A percentile compares a stretch with the other conserved stretches of the same genome.
Evolutionary conservation across 2,888 invertebrate species (phyloP).

Genomic region (Zele albiditarsus): DNA sequence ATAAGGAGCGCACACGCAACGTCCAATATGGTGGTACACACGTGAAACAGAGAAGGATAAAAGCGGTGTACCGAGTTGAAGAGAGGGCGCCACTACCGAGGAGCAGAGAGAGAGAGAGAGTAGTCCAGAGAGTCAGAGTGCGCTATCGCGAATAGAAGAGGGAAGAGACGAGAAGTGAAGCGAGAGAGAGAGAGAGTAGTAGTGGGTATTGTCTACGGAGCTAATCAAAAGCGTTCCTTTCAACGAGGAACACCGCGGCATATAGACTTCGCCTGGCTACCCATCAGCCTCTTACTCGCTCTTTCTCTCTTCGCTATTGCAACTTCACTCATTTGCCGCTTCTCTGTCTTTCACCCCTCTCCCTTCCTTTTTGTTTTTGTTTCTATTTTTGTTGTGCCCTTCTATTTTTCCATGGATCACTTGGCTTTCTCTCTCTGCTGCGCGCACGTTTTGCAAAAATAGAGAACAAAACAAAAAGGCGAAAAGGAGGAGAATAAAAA

Average conservation of each 20-base stretch:
- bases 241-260: conserved; percentile 63
- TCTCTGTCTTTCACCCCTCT: conserved; percentile 8
- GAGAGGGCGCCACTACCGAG: conserved; percentile 34
- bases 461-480: neutral
- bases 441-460: neutral
- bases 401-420: conserved; percentile 20
- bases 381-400: conserved; percentile 28
- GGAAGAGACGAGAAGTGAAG: conserved; percentile 27
- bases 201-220: conserved; percentile 72
- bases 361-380: conserved; percentile 19
- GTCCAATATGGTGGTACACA: conserved; percentile 1
- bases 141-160: conserved; percentile 22
- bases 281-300: conserved; percentile 39
- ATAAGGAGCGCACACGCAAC: conserved; percentile 34
- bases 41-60: neutral
- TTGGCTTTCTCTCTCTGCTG: neutral
- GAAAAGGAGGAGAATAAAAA: neutral
- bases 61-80: conserved; percentile 24
- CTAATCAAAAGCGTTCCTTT: conserved; percentile 73
- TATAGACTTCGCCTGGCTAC: conserved; percentile 46
- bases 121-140: conserved; percentile 11
- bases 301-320: conserved; percentile 16
- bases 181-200: conserved; percentile 49
- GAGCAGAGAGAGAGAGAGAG: neutral
- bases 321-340: conserved; percentile 23